phyloP scores from a whole-genome alignment of 2,888 invertebrate genomes.

The Drosophila glabriapex region DNA sequence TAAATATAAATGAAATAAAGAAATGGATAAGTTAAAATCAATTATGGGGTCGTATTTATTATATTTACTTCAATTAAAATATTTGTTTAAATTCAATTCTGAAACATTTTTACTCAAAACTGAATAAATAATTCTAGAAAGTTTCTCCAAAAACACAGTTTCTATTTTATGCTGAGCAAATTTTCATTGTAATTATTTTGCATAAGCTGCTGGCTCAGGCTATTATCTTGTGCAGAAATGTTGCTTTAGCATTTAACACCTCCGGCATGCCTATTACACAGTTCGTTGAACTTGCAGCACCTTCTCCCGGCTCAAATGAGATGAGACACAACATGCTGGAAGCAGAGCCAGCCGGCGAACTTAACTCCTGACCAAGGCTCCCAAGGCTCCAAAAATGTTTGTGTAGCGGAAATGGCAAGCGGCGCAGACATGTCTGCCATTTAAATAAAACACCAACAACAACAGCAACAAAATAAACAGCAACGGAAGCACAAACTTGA shows the following conservation, averaged over 20 bases:
- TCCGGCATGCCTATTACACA: constrained; percentile 1
- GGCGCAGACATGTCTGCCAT: constrained; percentile 78
- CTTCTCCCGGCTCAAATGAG: constrained; percentile 1
- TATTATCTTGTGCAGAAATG: background rate
- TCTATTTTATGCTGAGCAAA: background rate
- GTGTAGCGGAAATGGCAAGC: constrained; percentile 63
- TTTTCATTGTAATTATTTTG: background rate
- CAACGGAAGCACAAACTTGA: constrained; percentile 71
- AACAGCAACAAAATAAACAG: constrained; percentile 13
- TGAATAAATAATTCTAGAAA: background rate
- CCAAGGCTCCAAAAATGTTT: constrained; percentile 52
- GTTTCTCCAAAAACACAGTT: background rate
- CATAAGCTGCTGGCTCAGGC: background rate
- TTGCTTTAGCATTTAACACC: constrained; percentile 1
- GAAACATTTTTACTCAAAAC: background rate
- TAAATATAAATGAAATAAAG: background rate
- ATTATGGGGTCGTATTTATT: background rate
- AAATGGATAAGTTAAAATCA: background rate
- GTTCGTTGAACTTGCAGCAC: constrained; percentile 37
- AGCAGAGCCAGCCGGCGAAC: constrained; percentile 2
- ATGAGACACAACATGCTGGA: background rate
- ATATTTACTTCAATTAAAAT: background rate
- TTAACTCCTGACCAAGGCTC: constrained; percentile 19
- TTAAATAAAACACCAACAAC: constrained; percentile 37
- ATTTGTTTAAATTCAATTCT: background rate